These are phyloP conservation scores for Cerastis leucographa DNA, from an alignment of 2,888 invertebrate species.

Conservation along the genomic window DNA sequence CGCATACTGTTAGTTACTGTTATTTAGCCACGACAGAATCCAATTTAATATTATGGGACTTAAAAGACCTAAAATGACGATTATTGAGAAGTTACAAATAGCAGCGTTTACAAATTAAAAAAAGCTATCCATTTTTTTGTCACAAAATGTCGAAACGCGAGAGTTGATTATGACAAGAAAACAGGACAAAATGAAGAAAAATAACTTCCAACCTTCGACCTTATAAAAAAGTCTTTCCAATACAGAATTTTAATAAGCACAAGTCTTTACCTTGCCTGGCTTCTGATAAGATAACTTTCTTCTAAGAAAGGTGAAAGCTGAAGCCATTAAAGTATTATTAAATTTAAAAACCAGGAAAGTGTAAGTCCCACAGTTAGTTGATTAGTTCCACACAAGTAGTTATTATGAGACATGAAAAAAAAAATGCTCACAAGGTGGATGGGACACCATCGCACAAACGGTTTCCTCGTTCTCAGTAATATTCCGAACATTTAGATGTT, in stretches of 20 bases:
- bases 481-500: no score
- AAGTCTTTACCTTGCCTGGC: conserved; percentile 13
- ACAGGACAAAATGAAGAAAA: not conserved
- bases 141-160: conserved; percentile 4
- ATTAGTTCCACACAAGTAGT: not conserved
- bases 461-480: no score
- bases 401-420: not conserved
- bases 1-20: no score
- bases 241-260: conserved; percentile 39
- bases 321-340: conserved; percentile 9
- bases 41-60: no score
- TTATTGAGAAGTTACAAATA: not conserved
- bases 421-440: no score
- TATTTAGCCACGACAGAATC: no score
- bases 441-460: no score
- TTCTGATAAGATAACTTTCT: conserved; percentile 27
- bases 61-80: not conserved
- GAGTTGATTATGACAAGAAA: not conserved
- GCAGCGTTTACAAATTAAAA: not conserved
- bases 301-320: conserved; percentile 8
- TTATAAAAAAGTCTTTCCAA: conserved; percentile 13
- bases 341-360: conserved; percentile 15
- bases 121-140: not conserved
- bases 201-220: not conserved
- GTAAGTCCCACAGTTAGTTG: not conserved